A percentile compares a stretch with the other conserved stretches of the same genome.
Evolutionary conservation across 2,113 vertebrate species (phyloP).

Genomic region (Lipotes vexillifer): DNA sequence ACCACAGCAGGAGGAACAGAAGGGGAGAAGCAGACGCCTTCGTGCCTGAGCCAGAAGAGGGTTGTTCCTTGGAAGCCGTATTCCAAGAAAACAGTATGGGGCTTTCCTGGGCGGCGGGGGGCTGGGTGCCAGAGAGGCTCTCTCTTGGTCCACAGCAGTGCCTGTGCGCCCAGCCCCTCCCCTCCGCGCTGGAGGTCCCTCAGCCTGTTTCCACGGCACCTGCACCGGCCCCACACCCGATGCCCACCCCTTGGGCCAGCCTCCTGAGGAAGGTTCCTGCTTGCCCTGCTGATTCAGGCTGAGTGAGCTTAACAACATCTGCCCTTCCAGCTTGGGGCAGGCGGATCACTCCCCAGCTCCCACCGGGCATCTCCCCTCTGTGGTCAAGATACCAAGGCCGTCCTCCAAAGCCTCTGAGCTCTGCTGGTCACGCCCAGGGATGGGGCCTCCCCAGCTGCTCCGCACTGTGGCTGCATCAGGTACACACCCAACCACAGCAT

Average conservation of each 20-base stretch:
- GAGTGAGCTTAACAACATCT: background rate
- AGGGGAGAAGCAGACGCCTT: background rate
- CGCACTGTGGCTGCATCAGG: background rate
- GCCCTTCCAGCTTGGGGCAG: background rate
- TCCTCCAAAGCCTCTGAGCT: background rate
- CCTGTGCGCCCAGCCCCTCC: background rate
- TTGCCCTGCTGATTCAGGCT: background rate
- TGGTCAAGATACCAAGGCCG: background rate
- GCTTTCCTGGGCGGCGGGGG: background rate
- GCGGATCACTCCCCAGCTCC: background rate
- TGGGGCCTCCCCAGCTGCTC: background rate
- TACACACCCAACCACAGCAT: background rate
- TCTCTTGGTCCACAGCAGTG: background rate
- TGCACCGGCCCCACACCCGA: background rate
- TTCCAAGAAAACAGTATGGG: background rate
- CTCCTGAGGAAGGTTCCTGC: background rate
- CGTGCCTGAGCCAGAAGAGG: background rate
- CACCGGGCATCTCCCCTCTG: background rate
- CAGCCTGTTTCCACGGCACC: fast-evolving
- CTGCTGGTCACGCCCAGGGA: background rate
- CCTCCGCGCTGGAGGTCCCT: background rate
- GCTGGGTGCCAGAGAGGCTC: background rate
- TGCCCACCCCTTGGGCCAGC: background rate
- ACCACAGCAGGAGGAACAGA: background rate
- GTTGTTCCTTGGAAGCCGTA: background rate